phyloP scores from a whole-genome alignment of 2,797 vertebrate species.

The Periophthalmus magnuspinnatus region DNA sequence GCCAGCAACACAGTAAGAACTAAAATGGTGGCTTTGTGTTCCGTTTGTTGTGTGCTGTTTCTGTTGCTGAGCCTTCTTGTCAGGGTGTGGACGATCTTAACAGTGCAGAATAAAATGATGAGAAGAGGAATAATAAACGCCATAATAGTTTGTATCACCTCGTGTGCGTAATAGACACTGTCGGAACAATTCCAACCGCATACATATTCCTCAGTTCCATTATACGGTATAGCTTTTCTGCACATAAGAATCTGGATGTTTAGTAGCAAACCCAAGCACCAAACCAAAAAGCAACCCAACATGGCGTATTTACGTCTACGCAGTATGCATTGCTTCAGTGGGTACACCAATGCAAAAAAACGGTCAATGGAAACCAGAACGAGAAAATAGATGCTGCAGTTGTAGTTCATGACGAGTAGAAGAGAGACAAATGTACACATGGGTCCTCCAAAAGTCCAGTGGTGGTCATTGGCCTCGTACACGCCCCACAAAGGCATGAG shows the following conservation, averaged over 20 bases:
- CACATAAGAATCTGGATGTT: slow-evolving; percentile 68
- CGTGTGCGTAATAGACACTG: accelerated
- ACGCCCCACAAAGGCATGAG: slow-evolving; percentile 83
- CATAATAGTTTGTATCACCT: slow-evolving; percentile 37
- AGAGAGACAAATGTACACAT: slow-evolving; percentile 70
- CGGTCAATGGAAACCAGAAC: slow-evolving; percentile 80
- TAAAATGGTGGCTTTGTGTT: slow-evolving; percentile 69
- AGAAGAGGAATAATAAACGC: slow-evolving; percentile 75
- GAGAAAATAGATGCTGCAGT: slow-evolving; percentile 82
- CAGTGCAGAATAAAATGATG: slow-evolving; percentile 76
- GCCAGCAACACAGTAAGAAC: slow-evolving; percentile 73
- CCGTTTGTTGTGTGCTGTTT: slow-evolving; percentile 33
- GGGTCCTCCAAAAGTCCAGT: slow-evolving; percentile 71
- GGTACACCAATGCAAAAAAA: slow-evolving; percentile 71
- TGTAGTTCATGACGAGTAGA: slow-evolving; percentile 67
- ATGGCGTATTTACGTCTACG: slow-evolving; percentile 65
- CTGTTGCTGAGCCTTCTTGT: slow-evolving; percentile 8
- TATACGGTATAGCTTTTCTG: slow-evolving; percentile 35
- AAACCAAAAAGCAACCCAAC: slow-evolving; percentile 73
- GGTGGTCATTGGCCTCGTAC: slow-evolving; percentile 55
- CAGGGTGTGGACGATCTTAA: slow-evolving; percentile 71
- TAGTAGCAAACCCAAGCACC: slow-evolving; percentile 69
- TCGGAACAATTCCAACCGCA: accelerated
- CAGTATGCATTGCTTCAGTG: slow-evolving; percentile 58
- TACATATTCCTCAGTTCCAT: not conserved